These are phyloP conservation scores for Phrynosoma platyrhinos DNA, from an alignment of 2,113 vertebrate genomes.

Conservation along the genomic window DNA sequence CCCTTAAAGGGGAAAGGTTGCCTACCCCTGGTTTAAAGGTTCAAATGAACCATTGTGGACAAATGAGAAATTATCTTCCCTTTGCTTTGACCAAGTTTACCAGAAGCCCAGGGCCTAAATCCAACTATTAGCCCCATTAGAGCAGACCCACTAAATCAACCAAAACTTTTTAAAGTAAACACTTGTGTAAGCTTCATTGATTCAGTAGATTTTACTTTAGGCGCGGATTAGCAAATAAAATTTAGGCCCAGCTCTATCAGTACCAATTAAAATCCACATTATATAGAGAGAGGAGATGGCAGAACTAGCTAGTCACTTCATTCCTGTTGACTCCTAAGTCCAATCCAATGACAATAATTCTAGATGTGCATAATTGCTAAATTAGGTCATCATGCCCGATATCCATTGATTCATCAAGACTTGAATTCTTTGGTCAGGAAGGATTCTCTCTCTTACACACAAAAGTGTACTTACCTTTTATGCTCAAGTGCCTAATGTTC, in stretches of 20 bases:
- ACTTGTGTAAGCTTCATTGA: too few relatives aligned
- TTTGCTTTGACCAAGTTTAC: not conserved
- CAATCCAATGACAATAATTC: not conserved
- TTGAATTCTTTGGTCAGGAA: too few relatives aligned
- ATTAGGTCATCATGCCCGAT: not conserved
- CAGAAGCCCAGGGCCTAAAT: not conserved
- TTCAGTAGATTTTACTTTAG: too few relatives aligned
- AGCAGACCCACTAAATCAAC: too few relatives aligned
- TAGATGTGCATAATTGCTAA: not conserved
- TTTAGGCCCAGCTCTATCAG: not conserved
- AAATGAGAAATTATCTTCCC: not conserved
- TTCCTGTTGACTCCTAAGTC: not conserved
- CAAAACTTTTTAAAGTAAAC: too few relatives aligned
- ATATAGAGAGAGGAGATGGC: too few relatives aligned
- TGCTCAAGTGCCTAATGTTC: not conserved
- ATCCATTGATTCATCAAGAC: not conserved
- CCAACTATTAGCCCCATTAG: too few relatives aligned
- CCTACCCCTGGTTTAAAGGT: too few relatives aligned
- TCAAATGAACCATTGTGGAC: not conserved
- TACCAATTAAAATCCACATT: not conserved
- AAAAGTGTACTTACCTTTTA: not conserved
- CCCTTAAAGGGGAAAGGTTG: too few relatives aligned
- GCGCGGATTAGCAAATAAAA: too few relatives aligned
- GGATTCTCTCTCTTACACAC: too few relatives aligned
- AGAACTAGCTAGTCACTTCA: not conserved